Evolutionary conservation across 2,888 invertebrate species (phyloP).

Genomic region (Notodonta ziczac): DNA sequence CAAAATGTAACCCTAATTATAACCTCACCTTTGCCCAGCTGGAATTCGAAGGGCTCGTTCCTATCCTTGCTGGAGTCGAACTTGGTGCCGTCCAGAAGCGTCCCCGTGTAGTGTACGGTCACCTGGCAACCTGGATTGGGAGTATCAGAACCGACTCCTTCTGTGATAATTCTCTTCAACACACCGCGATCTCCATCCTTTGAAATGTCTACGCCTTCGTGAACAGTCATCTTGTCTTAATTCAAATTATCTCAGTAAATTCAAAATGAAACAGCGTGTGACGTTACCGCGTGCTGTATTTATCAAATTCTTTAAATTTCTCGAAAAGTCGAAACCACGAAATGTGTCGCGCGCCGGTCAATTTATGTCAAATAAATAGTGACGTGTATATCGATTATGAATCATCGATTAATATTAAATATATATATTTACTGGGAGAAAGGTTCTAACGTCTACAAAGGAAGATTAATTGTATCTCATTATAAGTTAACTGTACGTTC

Average conservation of each 20-base stretch:
- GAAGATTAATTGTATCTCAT: no score
- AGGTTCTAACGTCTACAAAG: no score
- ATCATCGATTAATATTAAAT: no score
- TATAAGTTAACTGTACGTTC: no score
- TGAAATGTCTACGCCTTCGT: conserved; percentile 75
- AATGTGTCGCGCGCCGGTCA: no score
- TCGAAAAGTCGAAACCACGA: neutral
- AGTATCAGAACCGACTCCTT: conserved; percentile 89
- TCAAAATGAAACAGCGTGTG: neutral
- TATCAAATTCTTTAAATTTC: neutral
- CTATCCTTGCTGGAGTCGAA: conserved; percentile 97
- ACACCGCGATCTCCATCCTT: conserved; percentile 88
- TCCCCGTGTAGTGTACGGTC: conserved; percentile 95
- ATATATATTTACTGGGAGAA: no score
- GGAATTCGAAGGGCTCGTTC: conserved; percentile 93
- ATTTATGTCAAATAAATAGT: no score
- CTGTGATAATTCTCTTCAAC: conserved; percentile 89
- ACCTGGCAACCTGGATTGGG: conserved; percentile 89
- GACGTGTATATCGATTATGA: no score
- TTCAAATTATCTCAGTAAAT: conserved; percentile 8
- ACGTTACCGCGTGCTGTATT: neutral
- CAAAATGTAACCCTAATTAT: neutral
- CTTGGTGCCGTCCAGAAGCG: conserved; percentile 92
- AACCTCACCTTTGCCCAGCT: conserved; percentile 91
- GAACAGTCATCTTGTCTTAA: conserved; percentile 63